Base-by-base conservation (phyloP, 1,140 invertebrate species). In the Lethrus apterus region DNA sequence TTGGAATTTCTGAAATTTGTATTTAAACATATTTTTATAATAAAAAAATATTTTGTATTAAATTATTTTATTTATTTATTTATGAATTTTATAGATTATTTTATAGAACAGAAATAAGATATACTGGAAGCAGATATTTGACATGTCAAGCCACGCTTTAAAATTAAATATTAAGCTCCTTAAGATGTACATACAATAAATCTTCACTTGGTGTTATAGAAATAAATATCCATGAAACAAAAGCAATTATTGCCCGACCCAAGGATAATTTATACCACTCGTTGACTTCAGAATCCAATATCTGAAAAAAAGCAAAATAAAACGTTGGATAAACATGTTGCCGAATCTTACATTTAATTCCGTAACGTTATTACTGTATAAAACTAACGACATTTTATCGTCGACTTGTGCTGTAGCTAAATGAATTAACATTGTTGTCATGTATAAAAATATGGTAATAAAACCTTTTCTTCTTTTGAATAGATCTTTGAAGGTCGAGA, bases 211-310 rank as follows among this genome's bases (percentile, higher is more conserved):
- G 53, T 14, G 51, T 49, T 14, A 64, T 49, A 0, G 60, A 60
- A 8, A 66, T 49, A 26, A 68, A 48, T 5, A 68, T 55, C 65
- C 63, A 67, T 24, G 60, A 60, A 7, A 57, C 44, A 33, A 66
- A 60, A 9, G 62, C 65, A 15, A 65, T 46, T 18, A 63, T 48
- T 2, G 61, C 52, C 31, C 63, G 52, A 56, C 61, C 63, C 8
- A 64, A 43, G 5, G 65, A 67, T 43, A 67, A 36, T 35, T 63
- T 58, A 35, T 59, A 65, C 65, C 65, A 67, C 10, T 54, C 51
- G 14, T 48, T 51, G 14, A 65, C 35, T 42, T 67, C 62, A 9
- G 30, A 41, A 23, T 35, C 44, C 1, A 55, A 62, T 21, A 66
- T 57, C 64, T 65, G 33, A 38, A 53, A 56, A 29, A 5, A 35